Conservation (phyloP, 1,140 invertebrate species). For the Penaeus vannamei region DNA sequence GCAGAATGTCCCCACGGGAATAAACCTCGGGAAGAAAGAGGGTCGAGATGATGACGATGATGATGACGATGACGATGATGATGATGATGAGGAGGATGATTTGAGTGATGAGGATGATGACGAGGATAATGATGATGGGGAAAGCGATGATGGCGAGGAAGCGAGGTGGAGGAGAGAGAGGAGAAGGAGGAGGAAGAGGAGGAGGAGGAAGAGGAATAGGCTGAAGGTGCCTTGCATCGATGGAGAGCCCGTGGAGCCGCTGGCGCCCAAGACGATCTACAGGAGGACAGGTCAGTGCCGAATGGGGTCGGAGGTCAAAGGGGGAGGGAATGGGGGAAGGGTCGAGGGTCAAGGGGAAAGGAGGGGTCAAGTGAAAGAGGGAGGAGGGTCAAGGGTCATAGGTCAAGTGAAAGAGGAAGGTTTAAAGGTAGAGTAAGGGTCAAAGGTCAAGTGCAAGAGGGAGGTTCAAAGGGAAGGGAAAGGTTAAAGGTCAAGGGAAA, state of each 20-base stretch:
- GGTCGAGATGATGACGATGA: not conserved
- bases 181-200: not conserved
- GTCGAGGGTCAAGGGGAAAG: not conserved
- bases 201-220: slow-evolving; percentile 1
- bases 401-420: too few relatives aligned
- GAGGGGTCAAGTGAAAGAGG: too few relatives aligned
- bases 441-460: too few relatives aligned
- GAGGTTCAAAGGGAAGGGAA: too few relatives aligned
- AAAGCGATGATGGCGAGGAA: not conserved
- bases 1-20: not conserved
- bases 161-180: not conserved
- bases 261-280: not conserved
- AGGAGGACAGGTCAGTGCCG: slow-evolving; percentile 9
- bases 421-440: too few relatives aligned
- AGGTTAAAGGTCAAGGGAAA: too few relatives aligned
- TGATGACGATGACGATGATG: not conserved
- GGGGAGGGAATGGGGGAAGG: too few relatives aligned
- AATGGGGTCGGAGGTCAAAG: too few relatives aligned
- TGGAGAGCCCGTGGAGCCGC: not conserved
- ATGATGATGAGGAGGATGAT: not conserved
- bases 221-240: not conserved
- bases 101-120: not conserved
- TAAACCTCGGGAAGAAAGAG: not conserved
- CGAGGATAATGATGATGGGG: not conserved
- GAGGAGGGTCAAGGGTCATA: too few relatives aligned